Evolutionary conservation across 2,113 vertebrate species (phyloP).

Genomic region (Globicephala melas): DNA sequence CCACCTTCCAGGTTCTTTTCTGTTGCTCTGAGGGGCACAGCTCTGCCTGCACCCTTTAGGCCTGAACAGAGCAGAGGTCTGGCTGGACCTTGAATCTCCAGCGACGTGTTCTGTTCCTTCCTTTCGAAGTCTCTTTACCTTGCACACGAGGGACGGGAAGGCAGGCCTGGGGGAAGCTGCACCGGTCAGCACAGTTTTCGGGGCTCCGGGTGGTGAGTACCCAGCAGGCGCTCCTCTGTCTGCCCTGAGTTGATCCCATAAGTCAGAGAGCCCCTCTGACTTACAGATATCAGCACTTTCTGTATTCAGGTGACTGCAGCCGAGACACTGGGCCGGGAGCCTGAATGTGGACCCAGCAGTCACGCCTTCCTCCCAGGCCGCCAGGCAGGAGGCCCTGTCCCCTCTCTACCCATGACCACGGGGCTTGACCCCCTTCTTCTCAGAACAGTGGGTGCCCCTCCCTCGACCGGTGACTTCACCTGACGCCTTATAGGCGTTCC

Average conservation of each 20-base stretch:
- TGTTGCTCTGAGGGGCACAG: not conserved
- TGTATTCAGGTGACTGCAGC: no score
- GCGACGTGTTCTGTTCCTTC: accelerated
- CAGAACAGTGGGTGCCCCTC: not conserved
- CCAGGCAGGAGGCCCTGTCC: not conserved
- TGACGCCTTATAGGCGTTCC: not conserved
- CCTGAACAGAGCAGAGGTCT: not conserved
- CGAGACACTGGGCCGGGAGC: not conserved
- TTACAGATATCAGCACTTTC: not conserved
- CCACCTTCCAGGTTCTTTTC: not conserved
- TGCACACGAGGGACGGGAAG: accelerated
- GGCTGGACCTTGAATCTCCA: not conserved
- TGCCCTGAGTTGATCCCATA: accelerated
- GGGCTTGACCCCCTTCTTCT: not conserved
- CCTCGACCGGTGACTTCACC: not conserved
- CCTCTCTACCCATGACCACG: accelerated
- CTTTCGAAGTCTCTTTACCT: not conserved
- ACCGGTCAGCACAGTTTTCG: not conserved
- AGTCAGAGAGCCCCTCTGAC: not conserved
- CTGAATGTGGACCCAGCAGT: not conserved
- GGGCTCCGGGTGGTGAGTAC: accelerated
- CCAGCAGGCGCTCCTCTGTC: not conserved
- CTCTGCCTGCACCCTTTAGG: not conserved
- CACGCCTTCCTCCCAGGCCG: not conserved
- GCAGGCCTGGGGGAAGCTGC: not conserved